phyloP scores from a whole-genome alignment of 2,113 vertebrate genomes.

The Upupa epops region DNA sequence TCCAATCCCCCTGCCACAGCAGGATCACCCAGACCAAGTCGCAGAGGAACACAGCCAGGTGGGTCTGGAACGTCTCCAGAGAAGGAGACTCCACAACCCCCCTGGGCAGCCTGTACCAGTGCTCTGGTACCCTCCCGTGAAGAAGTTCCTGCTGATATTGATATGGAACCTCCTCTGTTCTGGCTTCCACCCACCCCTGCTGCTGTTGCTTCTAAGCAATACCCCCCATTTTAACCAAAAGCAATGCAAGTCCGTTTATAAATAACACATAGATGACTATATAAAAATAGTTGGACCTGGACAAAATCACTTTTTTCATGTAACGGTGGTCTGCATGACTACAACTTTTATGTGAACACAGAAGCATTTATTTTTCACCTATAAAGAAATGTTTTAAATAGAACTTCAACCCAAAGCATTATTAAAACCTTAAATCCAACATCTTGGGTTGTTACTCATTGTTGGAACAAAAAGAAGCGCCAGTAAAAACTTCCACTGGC shows the following conservation, averaged over 20 bases:
- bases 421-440: conserved; percentile 23
- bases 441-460: not conserved
- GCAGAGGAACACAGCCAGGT: too few relatives aligned
- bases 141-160: too few relatives aligned
- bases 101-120: too few relatives aligned
- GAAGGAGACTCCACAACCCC: too few relatives aligned
- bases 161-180: too few relatives aligned
- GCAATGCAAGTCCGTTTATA: not conserved
- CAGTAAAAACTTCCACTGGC: not conserved
- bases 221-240: not conserved
- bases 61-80: too few relatives aligned
- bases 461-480: conserved; percentile 8
- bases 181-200: too few relatives aligned
- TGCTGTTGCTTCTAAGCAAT: not conserved
- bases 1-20: too few relatives aligned
- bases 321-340: not conserved
- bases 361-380: not conserved
- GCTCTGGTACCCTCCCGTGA: too few relatives aligned
- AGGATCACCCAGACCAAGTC: too few relatives aligned
- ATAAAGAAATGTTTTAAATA: not conserved
- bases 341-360: conserved; percentile 31
- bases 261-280: not conserved
- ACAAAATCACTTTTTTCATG: not conserved
- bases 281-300: not conserved
- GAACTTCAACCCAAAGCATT: conserved; percentile 6